Conservation (phyloP, 2,113 vertebrate genomes). For the Colius striatus region DNA sequence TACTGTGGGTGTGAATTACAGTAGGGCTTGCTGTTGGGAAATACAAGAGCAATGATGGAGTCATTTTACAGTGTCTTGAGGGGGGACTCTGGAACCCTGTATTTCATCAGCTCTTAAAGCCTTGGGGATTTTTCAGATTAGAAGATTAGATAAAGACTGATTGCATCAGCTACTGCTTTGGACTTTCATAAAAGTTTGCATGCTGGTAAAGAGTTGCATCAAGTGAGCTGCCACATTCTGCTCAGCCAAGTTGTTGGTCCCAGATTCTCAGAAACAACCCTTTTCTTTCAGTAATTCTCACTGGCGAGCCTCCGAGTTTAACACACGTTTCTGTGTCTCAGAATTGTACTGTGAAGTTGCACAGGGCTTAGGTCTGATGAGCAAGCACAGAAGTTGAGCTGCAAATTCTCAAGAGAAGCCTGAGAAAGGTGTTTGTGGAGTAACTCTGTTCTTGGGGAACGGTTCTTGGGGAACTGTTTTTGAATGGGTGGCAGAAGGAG, state of each 20-base stretch:
- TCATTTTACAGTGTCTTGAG: background rate
- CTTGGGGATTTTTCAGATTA: background rate
- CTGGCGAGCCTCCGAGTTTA: background rate
- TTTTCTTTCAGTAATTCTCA: background rate
- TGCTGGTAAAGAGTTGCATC: background rate
- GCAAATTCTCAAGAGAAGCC: background rate
- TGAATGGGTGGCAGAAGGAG: background rate
- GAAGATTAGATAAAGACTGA: background rate
- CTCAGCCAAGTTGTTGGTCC: background rate
- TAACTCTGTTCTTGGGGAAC: background rate
- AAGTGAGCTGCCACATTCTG: background rate
- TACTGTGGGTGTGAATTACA: background rate
- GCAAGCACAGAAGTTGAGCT: background rate
- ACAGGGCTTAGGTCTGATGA: background rate
- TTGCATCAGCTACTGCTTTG: background rate
- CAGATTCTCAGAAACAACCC: background rate
- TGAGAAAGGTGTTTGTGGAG: background rate
- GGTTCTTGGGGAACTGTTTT: background rate
- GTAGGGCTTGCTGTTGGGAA: background rate
- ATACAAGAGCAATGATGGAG: background rate
- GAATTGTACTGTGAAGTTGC: background rate
- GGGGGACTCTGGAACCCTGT: background rate
- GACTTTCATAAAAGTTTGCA: background rate
- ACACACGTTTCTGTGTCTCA: background rate
- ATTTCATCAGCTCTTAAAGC: background rate